A percentile compares a stretch with the other conserved stretches of the same genome.
phyloP scores from a whole-genome alignment of 2,113 vertebrate genomes.

The Platichthys stellatus region DNA sequence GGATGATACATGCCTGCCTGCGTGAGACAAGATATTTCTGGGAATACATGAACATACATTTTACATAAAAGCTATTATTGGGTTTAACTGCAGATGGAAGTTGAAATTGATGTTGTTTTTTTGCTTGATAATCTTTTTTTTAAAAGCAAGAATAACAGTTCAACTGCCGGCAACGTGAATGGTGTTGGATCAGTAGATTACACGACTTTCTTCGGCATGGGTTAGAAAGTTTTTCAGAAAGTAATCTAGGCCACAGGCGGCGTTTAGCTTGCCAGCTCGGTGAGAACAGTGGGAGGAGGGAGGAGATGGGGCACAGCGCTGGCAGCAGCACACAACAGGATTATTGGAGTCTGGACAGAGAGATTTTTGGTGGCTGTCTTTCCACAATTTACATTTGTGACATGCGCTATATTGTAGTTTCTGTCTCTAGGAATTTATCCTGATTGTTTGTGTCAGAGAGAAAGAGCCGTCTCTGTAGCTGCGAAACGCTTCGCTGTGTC shows the following conservation, averaged over 20 bases:
- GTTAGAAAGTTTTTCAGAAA: conserved; percentile 51
- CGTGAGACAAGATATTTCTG: conserved; percentile 6
- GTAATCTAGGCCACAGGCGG: conserved; percentile 68
- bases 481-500: neutral
- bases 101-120: neutral
- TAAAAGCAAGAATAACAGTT: conserved; percentile 11
- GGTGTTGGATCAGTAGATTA: conserved; percentile 42
- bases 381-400: conserved; percentile 47
- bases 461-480: neutral
- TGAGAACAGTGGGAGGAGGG: conserved; percentile 58
- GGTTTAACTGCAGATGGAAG: neutral
- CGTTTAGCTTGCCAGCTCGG: conserved; percentile 50
- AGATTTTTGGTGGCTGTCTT: conserved; percentile 46
- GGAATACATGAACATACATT: neutral
- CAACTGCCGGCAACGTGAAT: conserved; percentile 3
- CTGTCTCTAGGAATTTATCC: conserved; percentile 11
- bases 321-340: conserved; percentile 56
- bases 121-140: conserved; percentile 7
- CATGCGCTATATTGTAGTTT: conserved; percentile 25
- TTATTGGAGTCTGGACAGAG: conserved; percentile 56
- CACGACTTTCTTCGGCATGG: conserved; percentile 47
- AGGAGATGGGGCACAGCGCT: conserved; percentile 42
- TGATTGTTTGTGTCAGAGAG: conserved; percentile 3
- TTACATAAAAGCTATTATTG: conserved; percentile 15
- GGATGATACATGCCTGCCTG: neutral